A percentile compares a stretch with the other conserved stretches of the same genome.
Evolutionary conservation across 2,113 vertebrate species (phyloP).

Genomic region (Rhinogobius similis): DNA sequence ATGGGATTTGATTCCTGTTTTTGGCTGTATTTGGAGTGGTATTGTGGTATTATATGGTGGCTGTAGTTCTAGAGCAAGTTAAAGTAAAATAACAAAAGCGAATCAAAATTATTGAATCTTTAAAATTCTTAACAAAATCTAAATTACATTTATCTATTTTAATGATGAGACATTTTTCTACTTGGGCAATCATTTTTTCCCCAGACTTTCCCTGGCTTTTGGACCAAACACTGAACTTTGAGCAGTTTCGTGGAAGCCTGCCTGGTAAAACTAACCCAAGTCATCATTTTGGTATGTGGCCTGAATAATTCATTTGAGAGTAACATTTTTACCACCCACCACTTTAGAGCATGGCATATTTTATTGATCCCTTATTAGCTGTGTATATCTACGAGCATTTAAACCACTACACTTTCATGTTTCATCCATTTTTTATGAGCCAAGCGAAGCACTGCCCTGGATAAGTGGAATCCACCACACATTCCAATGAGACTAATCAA

Average conservation of each 20-base stretch:
- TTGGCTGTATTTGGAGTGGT: background rate
- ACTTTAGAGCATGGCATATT: constrained; percentile 17
- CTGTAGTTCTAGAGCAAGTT: background rate
- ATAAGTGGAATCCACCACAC: constrained; percentile 15
- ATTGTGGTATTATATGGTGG: background rate
- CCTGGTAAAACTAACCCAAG: background rate
- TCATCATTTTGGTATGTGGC: background rate
- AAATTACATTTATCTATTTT: too few relatives aligned
- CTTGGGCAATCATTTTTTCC: background rate
- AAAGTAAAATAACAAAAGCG: too few relatives aligned
- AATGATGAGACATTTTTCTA: too few relatives aligned
- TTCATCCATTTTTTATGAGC: constrained; percentile 25
- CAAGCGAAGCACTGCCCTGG: constrained; percentile 19
- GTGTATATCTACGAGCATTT: constrained; percentile 31
- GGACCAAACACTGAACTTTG: background rate
- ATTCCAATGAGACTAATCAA: constrained; percentile 49
- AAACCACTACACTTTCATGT: constrained; percentile 15
- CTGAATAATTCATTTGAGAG: constrained; percentile 1
- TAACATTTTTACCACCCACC: constrained; percentile 1
- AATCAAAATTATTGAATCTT: too few relatives aligned
- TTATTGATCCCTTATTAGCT: constrained; percentile 18
- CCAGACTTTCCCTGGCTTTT: background rate
- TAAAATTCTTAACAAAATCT: too few relatives aligned
- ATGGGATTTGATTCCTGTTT: background rate
- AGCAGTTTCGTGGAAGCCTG: background rate